A percentile compares a stretch with the other conserved stretches of the same genome.
Conservation (phyloP, 2,113 vertebrate species). For the Campylomormyrus numenius region DNA sequence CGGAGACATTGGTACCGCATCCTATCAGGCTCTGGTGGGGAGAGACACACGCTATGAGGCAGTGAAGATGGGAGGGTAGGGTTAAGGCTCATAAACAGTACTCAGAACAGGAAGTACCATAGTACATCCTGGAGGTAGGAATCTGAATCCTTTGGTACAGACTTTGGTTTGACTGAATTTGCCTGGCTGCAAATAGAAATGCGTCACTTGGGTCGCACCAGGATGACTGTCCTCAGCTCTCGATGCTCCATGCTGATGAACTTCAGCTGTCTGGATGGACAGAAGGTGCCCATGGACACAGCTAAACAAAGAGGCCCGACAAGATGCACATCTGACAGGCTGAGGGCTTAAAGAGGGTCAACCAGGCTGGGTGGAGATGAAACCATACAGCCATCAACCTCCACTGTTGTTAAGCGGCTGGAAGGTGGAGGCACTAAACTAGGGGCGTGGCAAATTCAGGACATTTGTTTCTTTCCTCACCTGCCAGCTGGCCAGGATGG, state of each 20-base stretch:
- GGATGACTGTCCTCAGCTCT: not conserved
- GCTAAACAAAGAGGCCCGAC: not conserved
- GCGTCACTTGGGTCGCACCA: not conserved
- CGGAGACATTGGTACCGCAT: conserved; percentile 83
- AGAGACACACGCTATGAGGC: conserved; percentile 2
- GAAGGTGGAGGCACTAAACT: not conserved
- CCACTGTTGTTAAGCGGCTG: not conserved
- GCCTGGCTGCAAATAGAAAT: not conserved
- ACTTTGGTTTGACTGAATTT: not conserved
- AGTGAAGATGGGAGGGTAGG: conserved; percentile 11
- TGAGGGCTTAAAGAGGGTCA: not conserved
- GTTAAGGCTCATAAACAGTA: not conserved
- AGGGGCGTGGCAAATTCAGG: not conserved
- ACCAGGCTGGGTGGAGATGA: not conserved
- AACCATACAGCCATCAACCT: not conserved
- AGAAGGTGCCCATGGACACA: not conserved
- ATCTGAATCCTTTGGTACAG: not conserved
- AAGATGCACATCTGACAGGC: not conserved
- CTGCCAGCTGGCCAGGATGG: conserved; percentile 84
- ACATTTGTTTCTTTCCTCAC: conserved; percentile 56
- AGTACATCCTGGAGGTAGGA: not conserved
- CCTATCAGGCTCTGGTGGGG: conserved; percentile 77
- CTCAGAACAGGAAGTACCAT: not conserved
- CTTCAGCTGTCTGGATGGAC: not conserved
- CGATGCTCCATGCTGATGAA: not conserved